Base-by-base conservation (phyloP, 2,888 invertebrate species). In the Polydrusus tereticollis region DNA sequence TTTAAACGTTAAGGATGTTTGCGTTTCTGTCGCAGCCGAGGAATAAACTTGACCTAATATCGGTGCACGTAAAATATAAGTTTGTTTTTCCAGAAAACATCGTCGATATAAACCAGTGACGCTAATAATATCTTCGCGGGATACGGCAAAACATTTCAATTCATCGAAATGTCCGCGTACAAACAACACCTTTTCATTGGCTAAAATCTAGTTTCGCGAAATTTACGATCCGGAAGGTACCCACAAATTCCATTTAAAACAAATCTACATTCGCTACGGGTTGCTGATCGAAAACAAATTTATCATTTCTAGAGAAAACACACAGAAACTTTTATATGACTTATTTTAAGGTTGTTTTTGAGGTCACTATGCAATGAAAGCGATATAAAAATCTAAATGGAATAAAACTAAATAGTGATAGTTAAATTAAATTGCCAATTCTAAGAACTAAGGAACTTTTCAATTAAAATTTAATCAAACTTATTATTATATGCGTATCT, bases 151-250 rank as follows among this genome's bases (percentile, higher is more conserved):
- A 50, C 60, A 62, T 47, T 59, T 43, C 29, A 20, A 50, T 50
- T 52, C 62, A 36, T 52, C 47, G 16, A 21, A 50, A 69, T 58
- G 58, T 69, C 64, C 58, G 38, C 18, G 47, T 58, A 43, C 69
- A 58, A 69, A 58, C 69, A 69, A 69, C 69, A 69, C 69, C 69
- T 69, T 69, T 69, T 69, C 69, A 69, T 57, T 69, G 59, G 59
- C 69, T 63, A 26, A 60, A 69, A 64, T 69, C 63, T 64, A 63
- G 58, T 69, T 64, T 57, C 58, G 3, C 5, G 36, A 64, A 69
- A 58, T 69, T 69, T 69, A 69, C 58, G 69, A 58, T 33, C 29
- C 38, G 62, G 45, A 62, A 62, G 29, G 66, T 66, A 65, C 66
- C 60, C 60, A 57, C 29, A 63, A 63, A 68, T 63, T 52, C 63